Evolutionary conservation across 2,888 invertebrate species (phyloP).

Genomic region (Agonopterix alstromeriana): DNA sequence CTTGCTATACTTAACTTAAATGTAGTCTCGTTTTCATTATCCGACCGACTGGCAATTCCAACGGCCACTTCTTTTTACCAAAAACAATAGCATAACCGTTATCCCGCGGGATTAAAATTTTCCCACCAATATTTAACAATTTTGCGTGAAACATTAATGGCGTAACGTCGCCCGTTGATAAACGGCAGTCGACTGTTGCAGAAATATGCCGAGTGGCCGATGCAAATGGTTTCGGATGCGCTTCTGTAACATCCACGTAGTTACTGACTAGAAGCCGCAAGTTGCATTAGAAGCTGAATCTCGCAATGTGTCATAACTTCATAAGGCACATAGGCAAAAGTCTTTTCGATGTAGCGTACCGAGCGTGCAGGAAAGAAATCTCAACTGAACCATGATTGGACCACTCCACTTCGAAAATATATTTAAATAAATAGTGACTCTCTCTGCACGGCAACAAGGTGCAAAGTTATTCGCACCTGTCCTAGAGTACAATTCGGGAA

Average conservation of each 20-base stretch:
- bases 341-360: too few species aligned
- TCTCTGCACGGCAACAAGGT: too few species aligned
- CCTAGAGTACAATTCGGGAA: too few species aligned
- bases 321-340: too few species aligned
- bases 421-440: too few species aligned
- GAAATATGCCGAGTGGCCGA: slow-evolving; percentile 50
- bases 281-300: too few species aligned
- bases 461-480: too few species aligned
- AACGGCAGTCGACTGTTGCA: slow-evolving; percentile 40
- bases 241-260: slow-evolving; percentile 12
- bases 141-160: slow-evolving; percentile 39
- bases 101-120: slow-evolving; percentile 27
- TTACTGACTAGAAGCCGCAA: too few species aligned
- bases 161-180: slow-evolving; percentile 31
- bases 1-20: neutral
- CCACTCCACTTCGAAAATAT: too few species aligned
- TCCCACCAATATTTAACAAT: slow-evolving; percentile 44
- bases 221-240: slow-evolving; percentile 46
- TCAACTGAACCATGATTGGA: too few species aligned
- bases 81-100: neutral
- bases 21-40: neutral
- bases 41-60: neutral
- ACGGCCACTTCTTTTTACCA: neutral
- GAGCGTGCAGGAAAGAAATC: too few species aligned
- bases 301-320: too few species aligned